Conservation (phyloP, 1,140 invertebrate species). For the Andricus grossulariae region DNA sequence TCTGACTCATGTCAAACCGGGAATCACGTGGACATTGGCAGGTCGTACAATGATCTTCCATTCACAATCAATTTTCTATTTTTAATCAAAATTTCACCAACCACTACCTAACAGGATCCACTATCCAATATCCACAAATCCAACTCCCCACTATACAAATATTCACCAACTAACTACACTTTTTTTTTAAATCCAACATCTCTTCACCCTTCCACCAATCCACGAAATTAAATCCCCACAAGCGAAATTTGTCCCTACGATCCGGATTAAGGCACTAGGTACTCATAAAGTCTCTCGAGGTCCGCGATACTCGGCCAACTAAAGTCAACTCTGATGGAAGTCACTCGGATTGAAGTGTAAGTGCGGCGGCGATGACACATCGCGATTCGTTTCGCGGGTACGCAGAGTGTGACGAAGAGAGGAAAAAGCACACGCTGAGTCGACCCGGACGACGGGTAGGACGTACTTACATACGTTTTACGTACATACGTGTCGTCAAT, state of each 20-base stretch:
- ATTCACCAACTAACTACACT: too few species aligned
- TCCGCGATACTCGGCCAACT: conserved; percentile 1
- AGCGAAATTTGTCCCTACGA: too few species aligned
- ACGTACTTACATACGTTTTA: neutral
- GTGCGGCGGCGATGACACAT: conserved; percentile 57
- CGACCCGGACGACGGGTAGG: neutral
- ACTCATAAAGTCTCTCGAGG: too few species aligned
- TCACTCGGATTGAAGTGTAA: conserved; percentile 2
- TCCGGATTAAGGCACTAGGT: neutral
- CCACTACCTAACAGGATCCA: neutral
- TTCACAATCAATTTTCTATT: conserved; percentile 1
- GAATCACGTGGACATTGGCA: conserved; percentile 21
- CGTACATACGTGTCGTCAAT: conserved; percentile 41
- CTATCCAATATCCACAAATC: too few species aligned
- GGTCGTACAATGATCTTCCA: conserved; percentile 11
- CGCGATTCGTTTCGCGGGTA: conserved; percentile 47
- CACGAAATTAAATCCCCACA: too few species aligned
- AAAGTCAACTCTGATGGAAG: neutral
- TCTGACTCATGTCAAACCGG: neutral
- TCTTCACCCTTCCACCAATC: too few species aligned
- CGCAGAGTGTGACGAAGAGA: conserved; percentile 29
- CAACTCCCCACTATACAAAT: too few species aligned
- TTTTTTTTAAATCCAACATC: too few species aligned
- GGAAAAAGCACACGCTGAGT: neutral
- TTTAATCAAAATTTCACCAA: neutral